Percentiles rank a stretch among this genome's conserved stretches.
Evolutionary conservation across 2,888 invertebrate genomes (phyloP).

Genomic region (Clunio marinus): DNA sequence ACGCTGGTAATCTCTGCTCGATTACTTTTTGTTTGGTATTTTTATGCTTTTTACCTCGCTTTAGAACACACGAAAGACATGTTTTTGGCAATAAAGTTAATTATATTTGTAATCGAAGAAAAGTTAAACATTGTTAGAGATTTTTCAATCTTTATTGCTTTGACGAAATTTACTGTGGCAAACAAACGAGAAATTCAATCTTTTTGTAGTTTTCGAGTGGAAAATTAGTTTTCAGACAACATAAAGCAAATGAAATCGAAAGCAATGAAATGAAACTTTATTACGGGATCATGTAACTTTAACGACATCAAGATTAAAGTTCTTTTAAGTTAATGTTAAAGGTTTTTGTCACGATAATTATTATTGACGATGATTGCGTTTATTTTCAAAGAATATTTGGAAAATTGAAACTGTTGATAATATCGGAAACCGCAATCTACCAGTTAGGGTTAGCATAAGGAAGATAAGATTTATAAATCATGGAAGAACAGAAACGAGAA

Average conservation of each 20-base stretch:
- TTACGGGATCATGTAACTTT: too few relatives aligned
- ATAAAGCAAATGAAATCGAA: not conserved
- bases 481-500: not conserved
- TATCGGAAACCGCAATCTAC: constrained; percentile 28
- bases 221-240: constrained; percentile 32
- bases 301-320: not conserved
- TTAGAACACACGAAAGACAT: constrained; percentile 3
- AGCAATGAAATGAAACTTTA: too few relatives aligned
- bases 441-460: not conserved
- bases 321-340: not conserved
- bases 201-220: constrained; percentile 23
- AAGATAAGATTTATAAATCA: too few relatives aligned
- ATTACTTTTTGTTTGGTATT: constrained; percentile 2
- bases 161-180: not conserved
- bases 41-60: not conserved
- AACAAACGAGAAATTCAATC: not conserved
- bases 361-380: constrained; percentile 19
- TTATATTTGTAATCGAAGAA: constrained; percentile 28
- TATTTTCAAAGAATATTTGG: too few relatives aligned
- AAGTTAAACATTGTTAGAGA: not conserved
- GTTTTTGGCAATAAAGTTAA: constrained; percentile 32
- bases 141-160: constrained; percentile 30
- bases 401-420: too few relatives aligned
- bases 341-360: too few relatives aligned
- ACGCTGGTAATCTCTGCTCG: constrained; percentile 18